Evolutionary conservation across 2,888 invertebrate species (phyloP).

Genomic region (Plebejus anna): DNA sequence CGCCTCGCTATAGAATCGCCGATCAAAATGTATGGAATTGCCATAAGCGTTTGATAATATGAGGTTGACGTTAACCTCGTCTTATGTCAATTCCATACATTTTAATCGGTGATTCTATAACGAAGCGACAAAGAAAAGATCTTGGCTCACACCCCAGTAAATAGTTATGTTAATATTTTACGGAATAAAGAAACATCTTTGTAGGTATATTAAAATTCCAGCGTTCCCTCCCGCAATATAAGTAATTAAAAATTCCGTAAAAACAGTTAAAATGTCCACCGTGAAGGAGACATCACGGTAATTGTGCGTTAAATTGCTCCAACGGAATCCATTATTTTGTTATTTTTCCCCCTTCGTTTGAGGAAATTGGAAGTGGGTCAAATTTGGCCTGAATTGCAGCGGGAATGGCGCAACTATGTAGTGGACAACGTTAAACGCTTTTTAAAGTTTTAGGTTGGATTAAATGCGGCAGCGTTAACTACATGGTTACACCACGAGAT

Average conservation of each 20-base stretch:
- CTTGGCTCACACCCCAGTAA: too few relatives aligned
- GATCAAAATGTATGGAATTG: too few relatives aligned
- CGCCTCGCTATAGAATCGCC: too few relatives aligned
- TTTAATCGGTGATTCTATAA: too few relatives aligned
- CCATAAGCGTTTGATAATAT: too few relatives aligned
- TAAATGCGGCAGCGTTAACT: too few relatives aligned
- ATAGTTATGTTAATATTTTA: too few relatives aligned
- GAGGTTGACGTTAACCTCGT: too few relatives aligned
- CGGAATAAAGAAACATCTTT: neutral
- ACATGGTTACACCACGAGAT: too few relatives aligned
- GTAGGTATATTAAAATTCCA: constrained; percentile 6
- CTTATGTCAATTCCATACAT: too few relatives aligned
- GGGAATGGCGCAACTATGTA: neutral
- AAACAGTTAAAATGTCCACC: constrained; percentile 3
- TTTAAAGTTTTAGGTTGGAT: neutral
- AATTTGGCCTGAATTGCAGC: neutral
- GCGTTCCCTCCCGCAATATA: neutral
- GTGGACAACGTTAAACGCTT: neutral
- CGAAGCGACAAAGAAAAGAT: too few relatives aligned
- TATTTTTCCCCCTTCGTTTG: neutral
- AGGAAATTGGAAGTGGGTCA: neutral
- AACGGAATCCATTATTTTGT: constrained; percentile 7
- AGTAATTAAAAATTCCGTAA: constrained; percentile 20
- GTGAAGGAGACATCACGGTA: constrained; percentile 12
- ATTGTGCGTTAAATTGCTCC: constrained; percentile 19